phyloP scores from a whole-genome alignment of 2,888 invertebrate genomes.

The Liopterus haemorrhoidalis region DNA sequence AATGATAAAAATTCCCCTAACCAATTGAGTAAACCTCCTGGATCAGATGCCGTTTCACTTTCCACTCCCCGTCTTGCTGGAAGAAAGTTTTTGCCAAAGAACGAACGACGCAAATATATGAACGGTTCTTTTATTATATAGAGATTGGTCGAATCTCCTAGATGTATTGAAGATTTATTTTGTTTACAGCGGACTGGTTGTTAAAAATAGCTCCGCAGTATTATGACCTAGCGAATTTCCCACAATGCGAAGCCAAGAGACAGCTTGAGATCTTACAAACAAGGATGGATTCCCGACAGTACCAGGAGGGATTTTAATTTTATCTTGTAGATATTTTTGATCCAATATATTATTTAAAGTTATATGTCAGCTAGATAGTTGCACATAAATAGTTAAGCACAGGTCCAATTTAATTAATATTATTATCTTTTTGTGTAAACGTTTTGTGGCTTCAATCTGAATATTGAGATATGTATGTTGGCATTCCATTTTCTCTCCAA shows the following conservation, averaged over 20 bases:
- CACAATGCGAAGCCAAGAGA: conserved; percentile 92
- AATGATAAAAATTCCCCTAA: background rate
- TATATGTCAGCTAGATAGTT: too few relatives aligned
- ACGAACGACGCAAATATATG: too few relatives aligned
- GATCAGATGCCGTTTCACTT: too few relatives aligned
- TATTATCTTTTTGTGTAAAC: too few relatives aligned
- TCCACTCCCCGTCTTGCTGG: too few relatives aligned
- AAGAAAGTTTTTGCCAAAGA: background rate
- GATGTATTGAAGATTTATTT: conserved; percentile 9
- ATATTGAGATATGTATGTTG: too few relatives aligned
- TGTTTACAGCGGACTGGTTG: conserved; percentile 78
- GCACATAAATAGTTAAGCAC: too few relatives aligned
- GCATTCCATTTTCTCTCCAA: too few relatives aligned
- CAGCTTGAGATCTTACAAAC: conserved; percentile 84
- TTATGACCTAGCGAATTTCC: conserved; percentile 97
- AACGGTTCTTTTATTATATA: conserved; percentile 17
- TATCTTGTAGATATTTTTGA: background rate
- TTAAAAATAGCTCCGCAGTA: conserved; percentile 94
- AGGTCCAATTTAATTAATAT: too few relatives aligned
- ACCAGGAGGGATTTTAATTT: conserved; percentile 83
- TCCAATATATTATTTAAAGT: background rate
- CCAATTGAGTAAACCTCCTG: background rate
- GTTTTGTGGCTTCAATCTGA: too few relatives aligned
- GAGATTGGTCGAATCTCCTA: background rate
- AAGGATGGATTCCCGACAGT: conserved; percentile 79